phyloP scores from a whole-genome alignment of 2,888 invertebrate species.

The Macrosoma leucophasiata region DNA sequence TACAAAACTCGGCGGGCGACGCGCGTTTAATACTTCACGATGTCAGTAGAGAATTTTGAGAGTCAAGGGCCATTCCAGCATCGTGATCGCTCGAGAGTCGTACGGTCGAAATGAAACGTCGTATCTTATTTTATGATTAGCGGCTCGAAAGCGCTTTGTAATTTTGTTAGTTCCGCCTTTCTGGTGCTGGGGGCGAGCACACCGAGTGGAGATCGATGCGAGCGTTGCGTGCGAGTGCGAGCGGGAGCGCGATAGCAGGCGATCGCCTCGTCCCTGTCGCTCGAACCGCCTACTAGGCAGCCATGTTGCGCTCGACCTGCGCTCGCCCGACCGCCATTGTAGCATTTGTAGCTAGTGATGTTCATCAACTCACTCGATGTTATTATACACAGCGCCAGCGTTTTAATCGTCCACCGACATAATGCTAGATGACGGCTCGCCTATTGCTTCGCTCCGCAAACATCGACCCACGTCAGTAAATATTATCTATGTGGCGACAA shows the following conservation, averaged over 20 bases:
- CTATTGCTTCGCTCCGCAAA: too few relatives aligned
- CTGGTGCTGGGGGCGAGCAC: constrained; percentile 75
- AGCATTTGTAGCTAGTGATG: constrained; percentile 72
- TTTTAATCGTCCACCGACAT: constrained; percentile 28
- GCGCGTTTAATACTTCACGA: constrained; percentile 61
- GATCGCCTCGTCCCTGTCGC: constrained; percentile 55
- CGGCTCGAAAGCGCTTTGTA: constrained; percentile 76
- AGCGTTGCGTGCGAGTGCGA: constrained; percentile 65
- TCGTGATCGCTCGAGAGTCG: constrained; percentile 72
- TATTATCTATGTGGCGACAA: too few relatives aligned
- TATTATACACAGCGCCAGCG: constrained; percentile 33
- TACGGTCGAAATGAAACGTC: constrained; percentile 76
- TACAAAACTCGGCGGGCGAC: constrained; percentile 48
- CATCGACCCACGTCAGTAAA: too few relatives aligned
- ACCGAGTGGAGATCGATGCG: constrained; percentile 74
- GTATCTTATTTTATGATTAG: constrained; percentile 77
- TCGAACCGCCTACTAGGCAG: constrained; percentile 74
- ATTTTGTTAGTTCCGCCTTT: constrained; percentile 77
- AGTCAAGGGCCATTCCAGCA: constrained; percentile 73
- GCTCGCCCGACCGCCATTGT: constrained; percentile 76
- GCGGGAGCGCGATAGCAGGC: constrained; percentile 45
- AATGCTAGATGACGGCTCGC: too few relatives aligned
- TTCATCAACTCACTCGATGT: constrained; percentile 52
- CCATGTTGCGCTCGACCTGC: constrained; percentile 76
- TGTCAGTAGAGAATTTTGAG: constrained; percentile 71